A percentile compares a stretch with the other conserved stretches of the same genome.
These are phyloP conservation scores for Fistularia tabacaria DNA, from an alignment of 2,797 vertebrate species.

Conservation along the genomic window DNA sequence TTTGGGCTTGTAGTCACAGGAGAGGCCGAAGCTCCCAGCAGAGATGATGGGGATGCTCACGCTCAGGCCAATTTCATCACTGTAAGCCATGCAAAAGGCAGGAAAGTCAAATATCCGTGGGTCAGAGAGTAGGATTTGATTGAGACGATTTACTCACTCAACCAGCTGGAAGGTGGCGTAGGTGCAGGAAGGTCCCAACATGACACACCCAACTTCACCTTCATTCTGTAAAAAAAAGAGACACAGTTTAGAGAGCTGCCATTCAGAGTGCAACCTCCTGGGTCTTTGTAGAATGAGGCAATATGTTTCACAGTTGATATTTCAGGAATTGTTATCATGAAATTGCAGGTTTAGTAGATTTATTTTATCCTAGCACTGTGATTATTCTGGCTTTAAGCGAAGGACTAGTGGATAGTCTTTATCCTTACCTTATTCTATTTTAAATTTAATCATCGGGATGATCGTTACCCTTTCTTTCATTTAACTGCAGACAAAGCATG, in stretches of 20 bases:
- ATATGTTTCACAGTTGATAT: no score
- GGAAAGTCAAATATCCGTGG: background rate
- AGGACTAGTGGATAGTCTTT: no score
- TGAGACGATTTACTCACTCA: constrained; percentile 81
- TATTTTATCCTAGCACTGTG: no score
- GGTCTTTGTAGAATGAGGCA: no score
- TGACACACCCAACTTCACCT: constrained; percentile 76
- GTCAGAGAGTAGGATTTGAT: background rate
- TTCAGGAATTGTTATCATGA: no score
- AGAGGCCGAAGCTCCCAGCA: constrained; percentile 92
- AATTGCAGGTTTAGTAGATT: no score
- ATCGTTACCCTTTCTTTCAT: no score
- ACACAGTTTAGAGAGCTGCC: background rate
- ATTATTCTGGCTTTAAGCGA: no score
- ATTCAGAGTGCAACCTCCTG: no score
- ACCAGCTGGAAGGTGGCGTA: constrained; percentile 91
- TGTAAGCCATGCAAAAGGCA: constrained; percentile 36
- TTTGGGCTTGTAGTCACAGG: constrained; percentile 87
- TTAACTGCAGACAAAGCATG: no score
- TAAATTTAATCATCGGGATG: no score
- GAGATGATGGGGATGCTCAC: constrained; percentile 88
- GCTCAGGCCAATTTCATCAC: constrained; percentile 76
- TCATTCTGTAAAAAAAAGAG: constrained; percentile 42
- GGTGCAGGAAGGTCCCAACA: constrained; percentile 90
- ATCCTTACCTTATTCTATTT: no score